Evolutionary conservation across 2,113 vertebrate genomes (phyloP).

Genomic region (Mandrillus leucophaeus): DNA sequence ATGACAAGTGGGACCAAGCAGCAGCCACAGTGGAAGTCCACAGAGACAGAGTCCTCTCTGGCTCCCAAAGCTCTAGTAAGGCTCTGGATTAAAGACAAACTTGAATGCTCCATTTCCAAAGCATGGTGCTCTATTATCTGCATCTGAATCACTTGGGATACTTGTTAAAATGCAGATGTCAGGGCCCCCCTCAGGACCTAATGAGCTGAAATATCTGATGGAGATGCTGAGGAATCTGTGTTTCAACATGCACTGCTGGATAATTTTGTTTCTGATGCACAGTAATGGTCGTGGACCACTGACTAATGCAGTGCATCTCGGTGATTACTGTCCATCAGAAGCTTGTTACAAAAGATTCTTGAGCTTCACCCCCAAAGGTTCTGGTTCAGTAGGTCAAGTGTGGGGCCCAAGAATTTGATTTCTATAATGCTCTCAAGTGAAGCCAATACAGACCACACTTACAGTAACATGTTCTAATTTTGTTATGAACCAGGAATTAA

Average conservation of each 20-base stretch:
- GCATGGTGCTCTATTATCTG: not conserved
- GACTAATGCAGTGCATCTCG: not conserved
- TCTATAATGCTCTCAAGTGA: not conserved
- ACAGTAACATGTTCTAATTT: not conserved
- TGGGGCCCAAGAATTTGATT: not conserved
- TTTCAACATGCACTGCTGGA: not conserved
- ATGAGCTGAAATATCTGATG: not conserved
- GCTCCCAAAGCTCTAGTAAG: not conserved
- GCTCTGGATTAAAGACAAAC: not conserved
- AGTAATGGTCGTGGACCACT: not conserved
- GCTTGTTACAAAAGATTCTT: not conserved
- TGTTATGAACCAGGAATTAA: not conserved
- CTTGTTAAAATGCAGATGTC: not conserved
- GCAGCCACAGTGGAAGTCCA: not conserved
- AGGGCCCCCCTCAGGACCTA: not conserved
- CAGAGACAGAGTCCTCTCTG: not conserved
- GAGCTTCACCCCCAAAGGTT: not conserved
- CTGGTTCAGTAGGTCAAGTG: not conserved
- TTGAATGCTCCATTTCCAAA: not conserved
- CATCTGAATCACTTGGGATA: not conserved
- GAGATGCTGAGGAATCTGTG: not conserved
- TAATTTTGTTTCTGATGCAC: not conserved
- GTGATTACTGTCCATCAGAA: not conserved
- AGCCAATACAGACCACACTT: not conserved
- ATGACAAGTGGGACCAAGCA: not conserved